Conservation (phyloP, 2,797 vertebrate species). For the Thalassophryne amazonica region DNA sequence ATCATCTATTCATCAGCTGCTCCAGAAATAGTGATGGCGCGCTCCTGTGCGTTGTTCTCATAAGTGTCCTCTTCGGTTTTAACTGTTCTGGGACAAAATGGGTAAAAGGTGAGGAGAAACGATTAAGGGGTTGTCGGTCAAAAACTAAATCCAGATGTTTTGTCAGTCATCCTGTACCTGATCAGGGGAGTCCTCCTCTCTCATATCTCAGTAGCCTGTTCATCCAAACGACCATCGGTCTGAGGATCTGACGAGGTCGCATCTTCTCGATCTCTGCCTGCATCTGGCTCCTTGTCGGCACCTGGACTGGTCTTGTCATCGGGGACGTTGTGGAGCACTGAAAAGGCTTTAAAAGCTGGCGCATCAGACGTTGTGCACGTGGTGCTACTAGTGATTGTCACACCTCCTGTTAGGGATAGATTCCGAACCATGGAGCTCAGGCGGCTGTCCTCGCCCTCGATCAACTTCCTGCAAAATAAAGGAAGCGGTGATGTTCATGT, state of each 20-base stretch:
- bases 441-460: conserved; percentile 78
- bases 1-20: conserved; percentile 62
- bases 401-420: conserved; percentile 41
- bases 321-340: neutral
- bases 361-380: conserved; percentile 1
- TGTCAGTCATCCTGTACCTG: conserved; percentile 71
- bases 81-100: conserved; percentile 73
- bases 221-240: conserved; percentile 14
- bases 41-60: conserved; percentile 68
- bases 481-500: neutral
- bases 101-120: neutral
- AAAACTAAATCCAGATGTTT: neutral
- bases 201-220: conserved; percentile 67
- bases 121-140: neutral
- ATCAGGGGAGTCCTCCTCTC: conserved; percentile 77
- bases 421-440: conserved; percentile 63
- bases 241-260: conserved; percentile 39
- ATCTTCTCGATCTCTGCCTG: conserved; percentile 2
- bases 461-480: conserved; percentile 71
- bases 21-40: conserved; percentile 76
- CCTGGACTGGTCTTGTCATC: neutral
- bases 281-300: neutral
- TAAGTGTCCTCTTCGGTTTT: conserved; percentile 70
- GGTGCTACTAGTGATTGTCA: conserved; percentile 1
- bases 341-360: neutral